Evolutionary conservation across 2,888 invertebrate genomes (phyloP).

Genomic region (Acanthosepion esculentum): DNA sequence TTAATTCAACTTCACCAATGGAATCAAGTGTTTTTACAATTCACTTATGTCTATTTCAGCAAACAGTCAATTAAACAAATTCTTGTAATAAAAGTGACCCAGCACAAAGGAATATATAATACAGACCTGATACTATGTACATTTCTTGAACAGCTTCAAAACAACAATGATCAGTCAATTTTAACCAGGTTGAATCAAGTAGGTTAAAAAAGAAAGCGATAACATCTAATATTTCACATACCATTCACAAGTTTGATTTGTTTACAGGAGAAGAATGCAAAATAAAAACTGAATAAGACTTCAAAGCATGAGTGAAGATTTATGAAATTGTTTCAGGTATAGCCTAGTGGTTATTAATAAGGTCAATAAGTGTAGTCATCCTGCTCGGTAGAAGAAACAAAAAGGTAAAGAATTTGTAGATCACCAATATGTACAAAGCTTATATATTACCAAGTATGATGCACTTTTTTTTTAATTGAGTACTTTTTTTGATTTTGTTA

Average conservation of each 20-base stretch:
- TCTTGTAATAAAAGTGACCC: too few species aligned
- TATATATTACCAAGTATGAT: too few species aligned
- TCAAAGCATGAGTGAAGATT: neutral
- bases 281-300: neutral
- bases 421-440: too few species aligned
- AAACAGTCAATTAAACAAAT: too few species aligned
- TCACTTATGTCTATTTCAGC: too few species aligned
- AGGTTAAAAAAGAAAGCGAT: neutral
- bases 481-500: too few species aligned
- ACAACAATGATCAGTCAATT: neutral
- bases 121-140: neutral
- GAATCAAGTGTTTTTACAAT: too few species aligned
- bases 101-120: too few species aligned
- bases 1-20: too few species aligned
- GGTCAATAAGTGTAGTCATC: neutral
- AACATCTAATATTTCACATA: neutral
- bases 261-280: neutral
- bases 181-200: neutral
- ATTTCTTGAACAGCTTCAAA: neutral
- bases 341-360: neutral
- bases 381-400: too few species aligned
- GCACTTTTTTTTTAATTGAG: too few species aligned
- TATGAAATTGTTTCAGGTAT: neutral
- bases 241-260: neutral
- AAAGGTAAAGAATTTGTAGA: too few species aligned